Conservation (phyloP, 1,140 invertebrate species). For the Bathynomus jamesi region DNA sequence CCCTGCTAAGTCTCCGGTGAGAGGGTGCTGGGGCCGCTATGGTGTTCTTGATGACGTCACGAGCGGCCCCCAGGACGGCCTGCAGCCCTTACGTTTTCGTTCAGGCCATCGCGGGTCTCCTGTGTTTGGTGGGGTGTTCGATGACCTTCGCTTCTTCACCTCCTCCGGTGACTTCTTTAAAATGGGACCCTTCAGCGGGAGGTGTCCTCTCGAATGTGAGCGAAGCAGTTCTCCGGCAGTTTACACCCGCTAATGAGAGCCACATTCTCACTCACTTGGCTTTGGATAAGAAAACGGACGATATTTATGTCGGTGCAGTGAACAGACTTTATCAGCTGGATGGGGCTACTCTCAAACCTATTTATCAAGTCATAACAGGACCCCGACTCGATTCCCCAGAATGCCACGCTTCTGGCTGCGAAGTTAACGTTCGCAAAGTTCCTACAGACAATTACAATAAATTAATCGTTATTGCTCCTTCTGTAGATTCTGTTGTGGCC, state of each 20-base stretch:
- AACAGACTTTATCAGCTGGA: slow-evolving; percentile 89
- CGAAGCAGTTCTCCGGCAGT: slow-evolving; percentile 31
- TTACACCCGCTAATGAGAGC: slow-evolving; percentile 32
- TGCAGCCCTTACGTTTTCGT: slow-evolving; percentile 8
- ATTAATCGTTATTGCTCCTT: slow-evolving; percentile 76
- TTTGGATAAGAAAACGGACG: slow-evolving; percentile 80
- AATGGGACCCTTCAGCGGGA: slow-evolving; percentile 22
- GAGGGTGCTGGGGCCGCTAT: slow-evolving; percentile 14
- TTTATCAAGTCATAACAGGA: slow-evolving; percentile 64
- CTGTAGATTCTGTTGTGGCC: slow-evolving; percentile 72
- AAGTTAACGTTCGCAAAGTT: background rate
- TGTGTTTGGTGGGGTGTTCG: slow-evolving; percentile 1
- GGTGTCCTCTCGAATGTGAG: slow-evolving; percentile 25
- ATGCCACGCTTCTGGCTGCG: background rate
- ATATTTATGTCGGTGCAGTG: slow-evolving; percentile 86
- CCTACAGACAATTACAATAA: slow-evolving; percentile 41
- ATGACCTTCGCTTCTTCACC: background rate
- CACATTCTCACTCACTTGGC: slow-evolving; percentile 63
- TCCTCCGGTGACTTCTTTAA: background rate
- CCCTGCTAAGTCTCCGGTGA: slow-evolving; percentile 15
- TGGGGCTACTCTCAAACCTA: slow-evolving; percentile 62
- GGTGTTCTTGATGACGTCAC: slow-evolving; percentile 6
- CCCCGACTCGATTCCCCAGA: slow-evolving; percentile 65
- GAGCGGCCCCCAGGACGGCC: slow-evolving; percentile 9
- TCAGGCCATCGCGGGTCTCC: slow-evolving; percentile 9